Base-by-base conservation (phyloP, 2,113 vertebrate genomes). In the Noturus placidus region DNA sequence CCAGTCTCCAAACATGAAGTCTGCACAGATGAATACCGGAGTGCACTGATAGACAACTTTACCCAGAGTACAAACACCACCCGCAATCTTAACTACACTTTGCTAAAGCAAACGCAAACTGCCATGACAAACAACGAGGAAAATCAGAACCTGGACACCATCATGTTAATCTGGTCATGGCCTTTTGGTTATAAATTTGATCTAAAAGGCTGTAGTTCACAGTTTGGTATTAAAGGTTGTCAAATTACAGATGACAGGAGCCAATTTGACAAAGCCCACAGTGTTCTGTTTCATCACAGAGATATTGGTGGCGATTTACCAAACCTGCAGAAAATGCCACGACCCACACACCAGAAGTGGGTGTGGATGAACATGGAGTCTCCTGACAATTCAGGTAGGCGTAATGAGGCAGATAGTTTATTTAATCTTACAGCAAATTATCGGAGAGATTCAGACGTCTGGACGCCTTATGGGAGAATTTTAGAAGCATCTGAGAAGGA, bases 361-460 rank as follows among this genome's bases (percentile, higher is more conserved):
- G 95, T 97, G 89, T 97, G 97, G 97, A 96, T 94, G 93, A 97
- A 97, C 86, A 89, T 97, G 92, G 97, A 97, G 89, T 97, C 97
- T 74, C 97, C 97, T 35, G 95, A 94, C 42, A 94, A 97, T 30
- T 95, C 95, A 3, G 89, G 89, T 2, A 92, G 90, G 56, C 93
- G 94, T 82, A 92, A 92, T 85, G 92, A 92, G 22, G 93, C 96
- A 5, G 94, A 97, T 61, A 90, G 95, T 46, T 92, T 96, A 15
- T 97, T 97, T 85, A 97, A 97, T 87, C 92, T 97, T 88, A 97
- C 97, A 25, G 92, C 96, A 86, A 96, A 93, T 50, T 97, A 97
- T 1, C 95, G 97, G 14, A 95, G 92, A 0, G 96, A 97, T 87
- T 96, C 97, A 38, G 95, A 96, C 77, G 96, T 97, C 89, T 94